Conservation (phyloP, 2,888 invertebrate genomes). For the Diplolepis rosae region DNA sequence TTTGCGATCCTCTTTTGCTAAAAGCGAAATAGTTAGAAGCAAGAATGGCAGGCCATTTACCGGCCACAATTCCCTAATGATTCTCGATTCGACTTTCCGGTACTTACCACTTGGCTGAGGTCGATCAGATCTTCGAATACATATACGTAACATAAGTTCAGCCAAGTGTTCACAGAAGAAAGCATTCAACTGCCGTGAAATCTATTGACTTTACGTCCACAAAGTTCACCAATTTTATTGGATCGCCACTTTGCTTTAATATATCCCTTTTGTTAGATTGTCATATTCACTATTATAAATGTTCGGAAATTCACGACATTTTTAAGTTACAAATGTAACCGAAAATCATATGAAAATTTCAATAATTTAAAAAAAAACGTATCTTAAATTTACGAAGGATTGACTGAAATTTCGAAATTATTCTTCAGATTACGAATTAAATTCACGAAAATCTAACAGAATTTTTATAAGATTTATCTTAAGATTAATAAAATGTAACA, state of each 20-base stretch:
- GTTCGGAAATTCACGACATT: no score
- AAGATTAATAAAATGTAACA: no score
- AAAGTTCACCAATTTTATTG: slow-evolving; percentile 30
- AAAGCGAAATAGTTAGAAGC: not conserved
- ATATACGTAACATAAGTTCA: slow-evolving; percentile 21
- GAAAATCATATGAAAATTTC: no score
- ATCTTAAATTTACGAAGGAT: no score
- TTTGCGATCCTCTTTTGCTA: not conserved
- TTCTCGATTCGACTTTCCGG: slow-evolving; percentile 51
- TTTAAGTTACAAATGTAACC: no score
- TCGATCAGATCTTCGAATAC: slow-evolving; percentile 10
- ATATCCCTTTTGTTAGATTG: no score
- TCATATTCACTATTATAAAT: no score
- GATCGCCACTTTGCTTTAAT: not conserved
- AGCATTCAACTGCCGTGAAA: slow-evolving; percentile 42
- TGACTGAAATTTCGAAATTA: no score
- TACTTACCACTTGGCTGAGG: slow-evolving; percentile 44
- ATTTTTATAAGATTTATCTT: no score
- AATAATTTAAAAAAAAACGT: no score
- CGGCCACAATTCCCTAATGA: slow-evolving; percentile 52
- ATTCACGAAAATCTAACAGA: no score
- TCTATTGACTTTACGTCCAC: slow-evolving; percentile 38
- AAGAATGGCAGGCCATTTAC: slow-evolving; percentile 46
- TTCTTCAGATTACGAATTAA: no score
- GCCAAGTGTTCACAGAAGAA: slow-evolving; percentile 34